Conservation (phyloP, 2,113 vertebrate genomes). For the Hippocampus barbouri region DNA sequence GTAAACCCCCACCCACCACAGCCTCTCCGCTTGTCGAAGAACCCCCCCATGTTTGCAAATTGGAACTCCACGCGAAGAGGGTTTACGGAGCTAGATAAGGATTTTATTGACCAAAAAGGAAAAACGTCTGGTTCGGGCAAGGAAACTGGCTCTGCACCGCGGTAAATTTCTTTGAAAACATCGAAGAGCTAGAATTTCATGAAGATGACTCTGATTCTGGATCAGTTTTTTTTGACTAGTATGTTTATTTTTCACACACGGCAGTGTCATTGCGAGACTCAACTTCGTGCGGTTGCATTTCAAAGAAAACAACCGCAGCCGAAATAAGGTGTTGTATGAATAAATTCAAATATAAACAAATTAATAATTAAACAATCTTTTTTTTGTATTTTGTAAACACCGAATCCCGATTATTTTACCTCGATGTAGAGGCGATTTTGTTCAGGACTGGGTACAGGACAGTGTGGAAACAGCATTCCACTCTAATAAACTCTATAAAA, state of each 20-base stretch:
- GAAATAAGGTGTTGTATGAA: neutral
- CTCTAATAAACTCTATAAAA: too few relatives aligned
- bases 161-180: neutral
- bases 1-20: neutral
- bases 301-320: neutral
- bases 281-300: neutral
- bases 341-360: neutral
- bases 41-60: neutral
- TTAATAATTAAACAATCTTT: too few relatives aligned
- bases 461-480: too few relatives aligned
- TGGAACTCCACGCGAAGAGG: constrained; percentile 1
- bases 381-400: too few relatives aligned
- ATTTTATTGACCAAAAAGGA: neutral
- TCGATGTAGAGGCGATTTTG: too few relatives aligned
- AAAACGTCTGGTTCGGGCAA: neutral
- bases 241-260: neutral
- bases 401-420: too few relatives aligned
- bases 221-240: neutral
- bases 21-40: neutral
- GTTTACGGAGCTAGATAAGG: neutral
- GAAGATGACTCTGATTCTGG: neutral
- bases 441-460: too few relatives aligned
- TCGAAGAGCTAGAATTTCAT: too few relatives aligned
- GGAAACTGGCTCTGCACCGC: neutral
- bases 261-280: neutral